These are phyloP conservation scores for Phoebastria nigripes DNA, from an alignment of 2,797 vertebrate genomes.

Conservation along the genomic window DNA sequence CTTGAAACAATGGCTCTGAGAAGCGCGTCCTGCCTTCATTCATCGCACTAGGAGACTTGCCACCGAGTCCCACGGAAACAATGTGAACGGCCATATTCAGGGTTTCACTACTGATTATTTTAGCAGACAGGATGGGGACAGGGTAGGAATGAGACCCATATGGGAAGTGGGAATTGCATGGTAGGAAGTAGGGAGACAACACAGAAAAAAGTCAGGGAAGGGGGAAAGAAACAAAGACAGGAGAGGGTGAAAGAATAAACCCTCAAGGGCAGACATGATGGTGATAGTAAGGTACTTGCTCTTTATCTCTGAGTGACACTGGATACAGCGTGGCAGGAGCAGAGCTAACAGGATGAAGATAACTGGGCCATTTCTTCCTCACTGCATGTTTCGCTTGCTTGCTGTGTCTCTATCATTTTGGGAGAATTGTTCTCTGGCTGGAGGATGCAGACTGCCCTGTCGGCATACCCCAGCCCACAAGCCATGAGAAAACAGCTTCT, in stretches of 20 bases:
- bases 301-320: conserved; percentile 52
- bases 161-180: conserved; percentile 65
- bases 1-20: conserved; percentile 54
- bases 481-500: neutral
- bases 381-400: neutral
- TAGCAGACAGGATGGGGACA: conserved; percentile 68
- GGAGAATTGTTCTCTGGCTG: neutral
- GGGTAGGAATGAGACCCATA: conserved; percentile 54
- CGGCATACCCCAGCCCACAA: neutral
- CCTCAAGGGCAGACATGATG: conserved; percentile 53
- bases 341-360: conserved; percentile 64
- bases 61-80: conserved; percentile 46
- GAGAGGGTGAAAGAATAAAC: conserved; percentile 53
- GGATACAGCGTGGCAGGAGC: neutral
- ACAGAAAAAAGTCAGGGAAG: conserved; percentile 43
- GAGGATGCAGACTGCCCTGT: neutral
- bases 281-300: conserved; percentile 50
- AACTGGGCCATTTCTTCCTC: conserved; percentile 46
- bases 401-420: neutral
- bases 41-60: conserved; percentile 50
- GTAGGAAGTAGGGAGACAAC: conserved; percentile 65
- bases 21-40: conserved; percentile 61
- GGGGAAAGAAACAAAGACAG: conserved; percentile 58
- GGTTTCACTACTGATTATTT: conserved; percentile 61
- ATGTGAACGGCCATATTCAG: conserved; percentile 57